Evolutionary conservation across 2,113 vertebrate species (phyloP).

Genomic region (Forbesichthys agassizii): DNA sequence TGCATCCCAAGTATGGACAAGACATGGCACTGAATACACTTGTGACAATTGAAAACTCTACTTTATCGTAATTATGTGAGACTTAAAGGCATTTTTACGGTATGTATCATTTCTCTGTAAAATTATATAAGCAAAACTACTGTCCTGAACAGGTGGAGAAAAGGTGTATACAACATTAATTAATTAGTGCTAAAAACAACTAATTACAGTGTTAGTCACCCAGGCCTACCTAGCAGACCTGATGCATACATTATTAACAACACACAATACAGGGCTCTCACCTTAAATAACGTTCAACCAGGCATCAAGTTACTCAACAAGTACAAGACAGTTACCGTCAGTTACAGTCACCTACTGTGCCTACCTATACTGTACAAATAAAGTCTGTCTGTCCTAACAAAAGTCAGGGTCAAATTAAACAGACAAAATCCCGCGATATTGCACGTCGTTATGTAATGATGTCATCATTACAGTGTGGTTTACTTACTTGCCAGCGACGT

Average conservation of each 20-base stretch:
- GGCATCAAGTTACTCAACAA: slow-evolving; percentile 27
- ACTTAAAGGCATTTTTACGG: too few species aligned
- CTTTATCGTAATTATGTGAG: too few species aligned
- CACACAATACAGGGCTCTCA: neutral
- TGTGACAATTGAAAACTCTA: too few species aligned
- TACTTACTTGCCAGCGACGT: slow-evolving; percentile 94
- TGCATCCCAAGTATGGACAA: too few species aligned
- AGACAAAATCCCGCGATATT: neutral
- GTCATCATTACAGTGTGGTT: neutral
- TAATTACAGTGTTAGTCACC: neutral
- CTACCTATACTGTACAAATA: too few species aligned
- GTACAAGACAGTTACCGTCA: neutral
- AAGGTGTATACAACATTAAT: too few species aligned
- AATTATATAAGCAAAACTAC: too few species aligned
- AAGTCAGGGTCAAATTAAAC: neutral
- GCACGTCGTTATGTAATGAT: neutral
- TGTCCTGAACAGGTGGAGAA: too few species aligned
- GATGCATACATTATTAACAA: neutral
- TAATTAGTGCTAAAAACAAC: neutral
- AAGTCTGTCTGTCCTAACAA: too few species aligned
- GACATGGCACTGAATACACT: too few species aligned
- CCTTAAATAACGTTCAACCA: slow-evolving; percentile 35
- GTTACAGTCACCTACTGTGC: too few species aligned
- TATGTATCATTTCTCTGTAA: too few species aligned
- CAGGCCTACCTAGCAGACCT: neutral